phyloP scores from a whole-genome alignment of 2,888 invertebrate species.

The Vannuccia rotundouncinata region DNA sequence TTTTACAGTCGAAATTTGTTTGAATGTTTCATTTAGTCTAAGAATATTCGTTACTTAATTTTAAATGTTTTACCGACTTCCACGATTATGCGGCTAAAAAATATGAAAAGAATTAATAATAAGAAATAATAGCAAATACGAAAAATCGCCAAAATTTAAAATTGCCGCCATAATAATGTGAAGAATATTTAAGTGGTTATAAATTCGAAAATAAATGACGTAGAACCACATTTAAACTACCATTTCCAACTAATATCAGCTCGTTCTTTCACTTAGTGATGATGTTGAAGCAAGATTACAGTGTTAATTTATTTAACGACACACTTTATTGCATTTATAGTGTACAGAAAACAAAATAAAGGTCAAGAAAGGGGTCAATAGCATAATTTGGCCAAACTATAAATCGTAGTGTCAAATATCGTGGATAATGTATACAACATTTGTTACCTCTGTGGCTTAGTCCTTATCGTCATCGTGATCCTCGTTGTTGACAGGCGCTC shows the following conservation, averaged over 20 bases:
- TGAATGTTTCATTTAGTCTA: no score
- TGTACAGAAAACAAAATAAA: constrained; percentile 19
- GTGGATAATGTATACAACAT: constrained; percentile 23
- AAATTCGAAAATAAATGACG: constrained; percentile 21
- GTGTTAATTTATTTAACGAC: constrained; percentile 24
- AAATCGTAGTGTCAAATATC: constrained; percentile 26
- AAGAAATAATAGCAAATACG: not conserved
- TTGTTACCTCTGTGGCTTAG: constrained; percentile 26
- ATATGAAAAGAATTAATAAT: no score
- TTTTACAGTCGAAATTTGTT: no score
- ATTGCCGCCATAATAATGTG: constrained; percentile 23
- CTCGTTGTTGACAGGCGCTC: constrained; percentile 24
- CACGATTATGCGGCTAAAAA: no score
- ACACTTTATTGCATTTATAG: constrained; percentile 26
- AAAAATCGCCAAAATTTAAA: constrained; percentile 24
- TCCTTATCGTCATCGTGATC: constrained; percentile 26
- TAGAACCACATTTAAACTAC: constrained; percentile 24
- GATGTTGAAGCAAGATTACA: constrained; percentile 21
- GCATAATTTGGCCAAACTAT: constrained; percentile 23
- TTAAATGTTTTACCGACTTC: no score
- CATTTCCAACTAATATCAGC: constrained; percentile 26
- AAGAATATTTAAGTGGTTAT: constrained; percentile 23
- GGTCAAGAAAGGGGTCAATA: constrained; percentile 21
- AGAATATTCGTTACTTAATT: no score
- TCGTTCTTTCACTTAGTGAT: constrained; percentile 23